These are phyloP conservation scores for Nemotelus pantherinus DNA, from an alignment of 2,888 invertebrate genomes.

Conservation along the genomic window DNA sequence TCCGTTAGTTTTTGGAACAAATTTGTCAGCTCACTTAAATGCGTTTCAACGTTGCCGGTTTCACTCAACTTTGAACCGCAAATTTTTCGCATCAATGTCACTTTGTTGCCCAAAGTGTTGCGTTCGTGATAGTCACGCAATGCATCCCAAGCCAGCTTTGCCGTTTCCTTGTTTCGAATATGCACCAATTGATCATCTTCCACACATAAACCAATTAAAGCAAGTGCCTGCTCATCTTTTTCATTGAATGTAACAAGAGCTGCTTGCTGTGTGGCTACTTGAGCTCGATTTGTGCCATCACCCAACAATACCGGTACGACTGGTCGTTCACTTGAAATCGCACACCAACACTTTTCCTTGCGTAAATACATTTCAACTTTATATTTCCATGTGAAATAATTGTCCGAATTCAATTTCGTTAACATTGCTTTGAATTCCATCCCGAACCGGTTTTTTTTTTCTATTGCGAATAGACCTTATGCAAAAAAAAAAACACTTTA, in stretches of 20 bases:
- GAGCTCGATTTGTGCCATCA: neutral
- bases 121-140: neutral
- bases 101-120: neutral
- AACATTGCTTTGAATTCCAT: no score
- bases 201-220: neutral
- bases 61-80: neutral
- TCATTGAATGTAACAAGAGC: neutral
- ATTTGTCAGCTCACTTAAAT: neutral
- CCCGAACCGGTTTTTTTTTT: no score
- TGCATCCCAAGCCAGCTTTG: neutral
- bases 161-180: neutral
- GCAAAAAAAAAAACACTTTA: no score
- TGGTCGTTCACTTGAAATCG: no score
- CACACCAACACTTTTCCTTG: no score
- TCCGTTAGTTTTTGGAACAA: conserved; percentile 11
- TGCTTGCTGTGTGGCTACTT: neutral
- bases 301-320: neutral
- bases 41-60: neutral
- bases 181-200: neutral
- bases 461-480: no score
- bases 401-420: no score
- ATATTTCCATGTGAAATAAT: no score
- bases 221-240: conserved; percentile 1
- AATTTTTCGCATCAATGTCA: conserved; percentile 2
- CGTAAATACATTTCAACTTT: no score